These are phyloP conservation scores for Upupa epops DNA, from an alignment of 2,113 vertebrate genomes.

Conservation along the genomic window DNA sequence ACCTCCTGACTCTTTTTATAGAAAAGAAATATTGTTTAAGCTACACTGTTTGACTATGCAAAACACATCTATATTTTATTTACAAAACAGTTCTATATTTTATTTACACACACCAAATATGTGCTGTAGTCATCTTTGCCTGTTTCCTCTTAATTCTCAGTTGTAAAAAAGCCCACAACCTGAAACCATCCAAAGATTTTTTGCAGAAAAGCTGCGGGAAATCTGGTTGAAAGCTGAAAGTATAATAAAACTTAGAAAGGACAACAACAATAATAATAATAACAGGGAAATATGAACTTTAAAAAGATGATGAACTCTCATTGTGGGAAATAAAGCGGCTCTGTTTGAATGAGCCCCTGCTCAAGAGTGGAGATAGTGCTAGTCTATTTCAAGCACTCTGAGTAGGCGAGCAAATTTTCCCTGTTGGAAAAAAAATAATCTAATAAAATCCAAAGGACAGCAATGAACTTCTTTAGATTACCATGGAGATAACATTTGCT, in stretches of 20 bases:
- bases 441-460: constrained; percentile 76
- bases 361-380: constrained; percentile 47
- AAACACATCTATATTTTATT: neutral
- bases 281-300: neutral
- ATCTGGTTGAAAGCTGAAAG: neutral
- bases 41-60: neutral
- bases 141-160: neutral
- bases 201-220: neutral
- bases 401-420: constrained; percentile 76
- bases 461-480: constrained; percentile 69
- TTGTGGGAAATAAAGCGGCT: neutral
- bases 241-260: neutral
- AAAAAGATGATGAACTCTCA: constrained; percentile 10
- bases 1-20: neutral
- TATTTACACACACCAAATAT: neutral
- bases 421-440: constrained; percentile 30
- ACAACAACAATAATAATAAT: neutral
- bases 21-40: neutral
- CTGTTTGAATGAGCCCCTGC: constrained; percentile 52
- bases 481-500: constrained; percentile 80
- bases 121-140: neutral
- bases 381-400: constrained; percentile 68
- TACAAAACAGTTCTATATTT: neutral
- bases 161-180: neutral
- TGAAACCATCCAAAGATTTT: neutral